Evolutionary conservation across 2,888 invertebrate species (phyloP), one percentile per base, ranked within the genome.

Genomic region (Agonopterix arenella): DNA sequence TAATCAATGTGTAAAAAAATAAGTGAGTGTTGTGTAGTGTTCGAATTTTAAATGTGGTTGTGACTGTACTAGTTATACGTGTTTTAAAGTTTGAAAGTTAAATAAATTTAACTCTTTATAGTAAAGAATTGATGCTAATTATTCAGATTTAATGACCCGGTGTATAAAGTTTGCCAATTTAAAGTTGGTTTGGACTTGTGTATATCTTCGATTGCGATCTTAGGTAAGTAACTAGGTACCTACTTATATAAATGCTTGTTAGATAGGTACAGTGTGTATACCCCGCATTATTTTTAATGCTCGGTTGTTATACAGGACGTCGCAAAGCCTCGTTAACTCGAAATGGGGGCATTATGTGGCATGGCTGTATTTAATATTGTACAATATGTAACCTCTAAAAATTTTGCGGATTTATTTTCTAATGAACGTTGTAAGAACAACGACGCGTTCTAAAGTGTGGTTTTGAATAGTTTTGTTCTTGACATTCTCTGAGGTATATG

Each of bases 31-130:
- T 52, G 49, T 51, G 49, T 46, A 45, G 45, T 47, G 41, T 46
- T 45, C 41, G 44, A 40, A 50, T 51, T 28, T 48, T 42, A 5
- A n/a, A 44, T 48, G 52, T 53, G 52, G 52, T 53, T 53, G 52
- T 53, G 52, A 53, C 47, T 37, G 48, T 48, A 45, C 38, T 40
- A 18, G 40, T 44, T 28, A 16, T 42, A 47, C 11, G 44, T 44
- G 43, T 48, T 13, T 36, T 45, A 45, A 16, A n/a, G 36, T 47
- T 41, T 11, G n/a, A 13, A 7, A 10, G 36, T 45, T 10, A 9
- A 10, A 11, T 36, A n/a, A 8, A 11, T 45, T 28, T 28, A 28
- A 28, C 5, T 28, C 28, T 28, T 28, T 5, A 45, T 11, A 46
- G 16, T 37, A 28, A 42, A 47, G 28, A 36, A 8, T 45, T 43